Evolutionary conservation across 1,140 invertebrate species (phyloP), one percentile per base, ranked within the genome.

Genomic region (Drepana arcuata): DNA sequence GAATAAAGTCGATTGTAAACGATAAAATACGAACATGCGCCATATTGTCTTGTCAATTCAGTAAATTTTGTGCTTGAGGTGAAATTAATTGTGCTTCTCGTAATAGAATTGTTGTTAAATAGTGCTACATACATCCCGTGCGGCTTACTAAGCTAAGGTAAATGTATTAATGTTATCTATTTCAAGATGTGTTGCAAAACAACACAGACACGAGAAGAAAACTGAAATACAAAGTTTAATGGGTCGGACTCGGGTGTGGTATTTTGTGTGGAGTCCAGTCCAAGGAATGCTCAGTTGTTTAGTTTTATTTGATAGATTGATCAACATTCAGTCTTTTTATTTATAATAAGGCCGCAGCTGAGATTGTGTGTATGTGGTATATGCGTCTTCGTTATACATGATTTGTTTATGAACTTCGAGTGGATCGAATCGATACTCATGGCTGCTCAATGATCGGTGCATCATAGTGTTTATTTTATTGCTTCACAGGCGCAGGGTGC

Each of bases 1-100:
- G 35, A 32, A 43, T 15, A 31, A 23, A 30, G n/a, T 14, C 66
- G 62, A 60, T 31, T 16, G 11, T 27, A 41, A 37, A 45, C 70
- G 67, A 67, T 41, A 26, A 16, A 27, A 44, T 34, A 41, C 68
- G 66, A 70, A 26, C 23, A 56, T 21, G 14, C 40, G 62, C 48
- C 75, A 80, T 80, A 65, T 81, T 81, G 69, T 77, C 57, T 64
- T 75, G 70, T 74, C 65, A 77, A 61, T n/a, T n/a, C n/a, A n/a
- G n/a, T n/a, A n/a, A n/a, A n/a, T 64, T 62, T 70, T 62, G 50
- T 67, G 60, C 65, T 63, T 48, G 67, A 63, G 55, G 57, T 57
- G 43, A 53, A n/a, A 54, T 54, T 62, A 41, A 44, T 59, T 72
- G 64, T 66, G 45, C 39, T 48, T 48, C 50, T 50, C n/a, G n/a